Conservation (phyloP, 2,113 vertebrate species). For the Leucoraja erinaceus region DNA sequence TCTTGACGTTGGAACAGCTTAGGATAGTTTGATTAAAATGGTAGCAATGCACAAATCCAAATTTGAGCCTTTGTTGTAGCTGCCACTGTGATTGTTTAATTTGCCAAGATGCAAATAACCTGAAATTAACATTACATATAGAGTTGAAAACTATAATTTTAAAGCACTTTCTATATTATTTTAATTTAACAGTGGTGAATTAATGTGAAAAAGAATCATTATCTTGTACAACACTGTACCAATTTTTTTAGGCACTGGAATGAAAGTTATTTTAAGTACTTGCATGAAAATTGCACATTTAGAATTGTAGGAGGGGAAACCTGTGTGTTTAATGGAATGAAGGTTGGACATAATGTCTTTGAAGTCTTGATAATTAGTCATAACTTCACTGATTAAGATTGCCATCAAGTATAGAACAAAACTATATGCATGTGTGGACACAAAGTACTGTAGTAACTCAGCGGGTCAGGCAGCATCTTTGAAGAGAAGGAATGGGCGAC, state of each 20-base stretch:
- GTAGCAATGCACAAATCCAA: not conserved
- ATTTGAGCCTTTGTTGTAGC: not conserved
- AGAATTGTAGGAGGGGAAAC: not conserved
- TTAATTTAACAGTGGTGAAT: not conserved
- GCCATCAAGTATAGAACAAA: not conserved
- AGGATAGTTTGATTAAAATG: not conserved
- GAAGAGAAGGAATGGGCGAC: too few relatives aligned
- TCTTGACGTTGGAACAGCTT: not conserved
- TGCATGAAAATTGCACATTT: conserved; percentile 37
- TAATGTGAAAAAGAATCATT: not conserved
- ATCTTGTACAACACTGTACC: conserved; percentile 7
- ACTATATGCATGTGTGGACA: not conserved
- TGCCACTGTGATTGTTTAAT: too few relatives aligned
- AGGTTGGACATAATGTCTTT: not conserved
- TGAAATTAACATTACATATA: not conserved
- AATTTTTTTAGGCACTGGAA: conserved; percentile 5
- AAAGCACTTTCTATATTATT: not conserved
- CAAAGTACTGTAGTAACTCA: too few relatives aligned
- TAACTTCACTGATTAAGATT: not conserved
- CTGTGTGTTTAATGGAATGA: not conserved
- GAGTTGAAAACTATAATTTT: conserved; percentile 6
- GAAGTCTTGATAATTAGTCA: not conserved
- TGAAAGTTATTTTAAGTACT: not conserved
- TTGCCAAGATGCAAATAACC: not conserved
- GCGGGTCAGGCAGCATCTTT: too few relatives aligned